Evolutionary conservation across 2,888 invertebrate species (phyloP), one percentile per base, ranked within the genome.

Genomic region (Caenorhabditis afra): DNA sequence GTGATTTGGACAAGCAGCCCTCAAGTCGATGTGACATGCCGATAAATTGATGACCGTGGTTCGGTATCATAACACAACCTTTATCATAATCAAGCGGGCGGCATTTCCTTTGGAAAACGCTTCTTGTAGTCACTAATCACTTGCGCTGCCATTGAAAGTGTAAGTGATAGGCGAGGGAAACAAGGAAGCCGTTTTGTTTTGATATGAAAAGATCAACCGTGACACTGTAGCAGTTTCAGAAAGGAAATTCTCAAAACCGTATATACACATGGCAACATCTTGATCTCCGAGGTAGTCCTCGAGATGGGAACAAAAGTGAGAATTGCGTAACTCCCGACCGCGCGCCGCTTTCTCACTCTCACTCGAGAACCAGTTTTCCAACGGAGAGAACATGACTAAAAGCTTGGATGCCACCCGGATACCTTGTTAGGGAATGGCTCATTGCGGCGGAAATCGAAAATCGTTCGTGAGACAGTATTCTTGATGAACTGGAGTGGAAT

Each of bases 61-160:
- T 39, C 22, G 75, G 61, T 75, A 75, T 75, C 66, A 75, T 67
- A 75, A 75, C 67, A 67, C 67, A 62, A 65, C 55, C 62, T 62
- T 57, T 57, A 50, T 57, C 47, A 55, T 66, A 55, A 47, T 55
- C 47, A 55, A 55, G 45, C 47, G 35, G 20, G 53, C 35, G 39
- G 47, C 41, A 7, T 3, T 29, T 29, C 29, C 7, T 5, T 29
- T 3, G 4, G 29, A 29, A 29, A 7, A 29, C 29, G 29, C 29
- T 29, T 7, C 29, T 29, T 29, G 29, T 29, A 29, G 29, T 7
- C 29, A 29, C 29, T 29, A 3, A 5, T 29, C 29, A 7, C 3
- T 3, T 3, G 29, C 29, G 29, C 29, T 29, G 29, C 7, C 29
- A 71, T 44, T n/a, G 39, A 64, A 71, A 70, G 55, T 53, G 70